Conservation (phyloP, 2,113 vertebrate genomes). For the Rhinoderma darwinii region DNA sequence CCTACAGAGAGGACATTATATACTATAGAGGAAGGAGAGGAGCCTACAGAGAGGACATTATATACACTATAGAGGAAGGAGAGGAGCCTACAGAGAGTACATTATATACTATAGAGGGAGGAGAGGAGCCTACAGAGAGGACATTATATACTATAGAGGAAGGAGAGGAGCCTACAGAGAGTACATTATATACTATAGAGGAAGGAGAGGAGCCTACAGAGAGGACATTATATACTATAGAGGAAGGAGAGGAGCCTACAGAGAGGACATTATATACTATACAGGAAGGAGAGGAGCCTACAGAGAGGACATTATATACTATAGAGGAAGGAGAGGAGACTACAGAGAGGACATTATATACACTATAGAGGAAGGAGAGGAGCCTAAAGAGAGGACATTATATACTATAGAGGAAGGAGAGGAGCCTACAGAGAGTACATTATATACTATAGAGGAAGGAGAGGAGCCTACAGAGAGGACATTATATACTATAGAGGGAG, state of each 20-base stretch:
- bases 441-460: background rate
- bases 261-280: background rate
- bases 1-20: background rate
- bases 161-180: background rate
- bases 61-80: background rate
- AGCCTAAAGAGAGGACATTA: background rate
- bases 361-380: background rate
- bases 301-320: background rate
- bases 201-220: background rate
- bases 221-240: background rate
- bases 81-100: background rate
- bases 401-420: background rate
- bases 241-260: background rate
- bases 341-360: background rate
- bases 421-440: background rate
- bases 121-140: background rate
- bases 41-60: too few species aligned
- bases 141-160: background rate
- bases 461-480: background rate
- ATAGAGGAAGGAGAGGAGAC: background rate
- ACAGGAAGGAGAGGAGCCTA: background rate
- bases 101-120: background rate
- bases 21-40: background rate
- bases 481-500: background rate
- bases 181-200: background rate